phyloP scores from a whole-genome alignment of 2,113 vertebrate species.

The Lepus timidus region DNA sequence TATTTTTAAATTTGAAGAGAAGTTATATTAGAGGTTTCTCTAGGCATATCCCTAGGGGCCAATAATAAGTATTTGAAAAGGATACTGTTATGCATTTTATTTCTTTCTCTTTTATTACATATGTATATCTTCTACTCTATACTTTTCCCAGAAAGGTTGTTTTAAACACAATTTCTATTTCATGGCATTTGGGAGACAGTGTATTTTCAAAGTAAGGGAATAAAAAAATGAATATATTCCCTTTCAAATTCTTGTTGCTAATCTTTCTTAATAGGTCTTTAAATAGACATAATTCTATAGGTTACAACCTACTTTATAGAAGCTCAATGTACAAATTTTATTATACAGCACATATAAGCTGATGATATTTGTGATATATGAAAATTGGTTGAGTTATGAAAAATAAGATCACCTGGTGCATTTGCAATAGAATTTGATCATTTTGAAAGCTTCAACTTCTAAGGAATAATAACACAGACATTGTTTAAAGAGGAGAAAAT shows the following conservation, averaged over 20 bases:
- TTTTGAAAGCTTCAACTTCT: constrained; percentile 13
- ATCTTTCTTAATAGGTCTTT: background rate
- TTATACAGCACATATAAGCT: background rate
- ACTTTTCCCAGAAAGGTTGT: background rate
- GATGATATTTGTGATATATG: background rate
- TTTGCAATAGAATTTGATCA: background rate
- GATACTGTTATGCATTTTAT: background rate
- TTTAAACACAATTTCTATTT: constrained; percentile 44
- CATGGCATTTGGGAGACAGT: background rate
- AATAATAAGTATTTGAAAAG: constrained; percentile 45
- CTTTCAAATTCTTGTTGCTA: background rate
- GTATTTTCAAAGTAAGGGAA: constrained; percentile 20
- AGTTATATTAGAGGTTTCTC: constrained; percentile 18
- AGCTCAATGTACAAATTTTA: background rate
- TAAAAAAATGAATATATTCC: background rate
- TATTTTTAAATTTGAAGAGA: constrained; percentile 65
- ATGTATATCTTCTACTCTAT: background rate
- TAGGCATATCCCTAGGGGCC: background rate
- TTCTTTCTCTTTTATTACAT: constrained; percentile 10
- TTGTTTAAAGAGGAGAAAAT: background rate
- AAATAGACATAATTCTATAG: background rate
- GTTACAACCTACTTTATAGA: background rate
- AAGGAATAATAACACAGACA: background rate
- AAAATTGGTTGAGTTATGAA: background rate
- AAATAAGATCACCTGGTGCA: background rate